Percentiles rank a stretch among this genome's conserved stretches.
phyloP scores from a whole-genome alignment of 2,888 invertebrate genomes.

The Eupeodes luniger region DNA sequence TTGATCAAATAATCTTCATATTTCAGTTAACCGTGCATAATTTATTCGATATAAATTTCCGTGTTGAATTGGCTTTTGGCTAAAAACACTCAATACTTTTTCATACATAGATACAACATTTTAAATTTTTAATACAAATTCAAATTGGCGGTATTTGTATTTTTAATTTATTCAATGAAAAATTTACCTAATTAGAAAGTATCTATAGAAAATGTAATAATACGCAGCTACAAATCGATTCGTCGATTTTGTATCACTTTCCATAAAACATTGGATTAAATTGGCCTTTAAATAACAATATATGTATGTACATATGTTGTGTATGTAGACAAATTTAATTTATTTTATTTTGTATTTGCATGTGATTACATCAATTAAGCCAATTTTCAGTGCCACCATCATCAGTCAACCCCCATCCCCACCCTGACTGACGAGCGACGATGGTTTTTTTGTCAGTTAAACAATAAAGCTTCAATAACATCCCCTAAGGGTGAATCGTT shows the following conservation, averaged over 20 bases:
- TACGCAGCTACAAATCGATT: constrained; percentile 7
- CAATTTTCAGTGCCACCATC: constrained; percentile 25
- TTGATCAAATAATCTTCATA: background rate
- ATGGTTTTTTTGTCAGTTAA: too few species aligned
- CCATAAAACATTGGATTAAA: background rate
- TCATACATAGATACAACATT: too few species aligned
- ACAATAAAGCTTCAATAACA: background rate
- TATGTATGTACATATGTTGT: background rate
- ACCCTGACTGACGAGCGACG: too few species aligned
- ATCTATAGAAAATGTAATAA: background rate
- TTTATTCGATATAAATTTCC: too few species aligned
- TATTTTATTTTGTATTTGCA: constrained; percentile 23
- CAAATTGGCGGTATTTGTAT: too few species aligned
- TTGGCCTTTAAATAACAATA: background rate
- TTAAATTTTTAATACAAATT: too few species aligned
- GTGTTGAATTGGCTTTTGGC: too few species aligned
- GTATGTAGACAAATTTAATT: constrained; percentile 1
- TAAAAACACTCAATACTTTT: too few species aligned
- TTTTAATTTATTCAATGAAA: background rate
- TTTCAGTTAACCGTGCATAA: background rate
- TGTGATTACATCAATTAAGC: constrained; percentile 54
- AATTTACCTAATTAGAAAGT: background rate
- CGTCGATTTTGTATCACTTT: background rate
- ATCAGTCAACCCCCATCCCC: constrained; percentile 23
- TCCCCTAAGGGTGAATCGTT: background rate